A percentile compares a stretch with the other conserved stretches of the same genome.
Conservation (phyloP, 2,888 invertebrate genomes). For the Acanthacorydalis orientalis region DNA sequence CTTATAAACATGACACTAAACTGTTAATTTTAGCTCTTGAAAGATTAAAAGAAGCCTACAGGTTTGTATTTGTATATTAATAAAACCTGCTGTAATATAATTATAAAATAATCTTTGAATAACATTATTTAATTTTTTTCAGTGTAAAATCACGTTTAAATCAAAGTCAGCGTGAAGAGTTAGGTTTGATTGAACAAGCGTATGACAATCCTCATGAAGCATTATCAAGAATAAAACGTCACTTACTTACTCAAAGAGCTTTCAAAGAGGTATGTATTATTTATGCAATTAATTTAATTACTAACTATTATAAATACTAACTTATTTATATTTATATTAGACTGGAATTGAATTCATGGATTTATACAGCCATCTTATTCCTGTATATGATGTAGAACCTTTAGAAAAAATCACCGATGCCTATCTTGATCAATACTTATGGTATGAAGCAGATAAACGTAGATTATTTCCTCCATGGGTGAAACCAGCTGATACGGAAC, state of each 20-base stretch:
- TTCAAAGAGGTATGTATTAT: slow-evolving; percentile 72
- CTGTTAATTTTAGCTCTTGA: slow-evolving; percentile 92
- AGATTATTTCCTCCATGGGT: slow-evolving; percentile 97
- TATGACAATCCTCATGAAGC: slow-evolving; percentile 99
- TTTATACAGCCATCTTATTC: slow-evolving; percentile 94
- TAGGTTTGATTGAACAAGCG: slow-evolving; percentile 97
- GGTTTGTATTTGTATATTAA: slow-evolving; percentile 18
- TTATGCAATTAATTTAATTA: not conserved
- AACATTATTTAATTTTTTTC: slow-evolving; percentile 9
- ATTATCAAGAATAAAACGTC: slow-evolving; percentile 95
- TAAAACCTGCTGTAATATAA: slow-evolving; percentile 5
- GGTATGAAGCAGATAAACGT: slow-evolving; percentile 98
- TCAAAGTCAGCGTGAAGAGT: slow-evolving; percentile 96
- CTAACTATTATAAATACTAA: not conserved
- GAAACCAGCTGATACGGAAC: slow-evolving; percentile 97
- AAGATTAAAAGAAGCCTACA: slow-evolving; percentile 91
- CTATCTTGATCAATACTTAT: slow-evolving; percentile 96
- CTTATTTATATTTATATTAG: slow-evolving; percentile 24
- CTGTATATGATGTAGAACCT: slow-evolving; percentile 98
- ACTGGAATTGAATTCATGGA: slow-evolving; percentile 99
- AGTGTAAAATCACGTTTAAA: slow-evolving; percentile 94
- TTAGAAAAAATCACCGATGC: slow-evolving; percentile 99
- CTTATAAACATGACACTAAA: slow-evolving; percentile 99
- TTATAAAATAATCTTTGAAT: slow-evolving; percentile 1
- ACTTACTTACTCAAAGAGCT: slow-evolving; percentile 91